Evolutionary conservation across 2,113 vertebrate genomes (phyloP).

Genomic region (Butorides virescens): DNA sequence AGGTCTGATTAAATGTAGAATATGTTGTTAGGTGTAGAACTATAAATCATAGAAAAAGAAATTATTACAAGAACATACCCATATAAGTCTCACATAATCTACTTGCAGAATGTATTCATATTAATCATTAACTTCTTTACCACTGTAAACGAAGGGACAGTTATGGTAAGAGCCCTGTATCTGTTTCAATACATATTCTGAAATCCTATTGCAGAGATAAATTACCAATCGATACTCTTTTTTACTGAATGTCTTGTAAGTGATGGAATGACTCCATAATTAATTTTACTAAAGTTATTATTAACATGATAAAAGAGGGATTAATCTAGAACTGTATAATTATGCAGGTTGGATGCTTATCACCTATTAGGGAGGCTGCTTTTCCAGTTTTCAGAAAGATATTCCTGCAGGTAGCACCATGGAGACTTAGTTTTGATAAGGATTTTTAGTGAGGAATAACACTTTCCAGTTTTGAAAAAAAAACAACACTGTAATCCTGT

Average conservation of each 20-base stretch:
- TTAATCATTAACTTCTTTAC: background rate
- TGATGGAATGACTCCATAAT: background rate
- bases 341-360: background rate
- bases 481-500: fast-evolving
- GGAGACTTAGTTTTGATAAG: background rate
- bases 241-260: background rate
- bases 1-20: slow-evolving; percentile 1
- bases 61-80: background rate
- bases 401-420: background rate
- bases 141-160: background rate
- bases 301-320: background rate
- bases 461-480: background rate
- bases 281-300: background rate
- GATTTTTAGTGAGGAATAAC: background rate
- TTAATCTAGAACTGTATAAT: background rate
- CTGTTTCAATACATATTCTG: background rate
- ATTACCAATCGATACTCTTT: background rate
- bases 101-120: background rate
- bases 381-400: background rate
- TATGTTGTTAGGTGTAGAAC: background rate
- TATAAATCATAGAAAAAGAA: background rate
- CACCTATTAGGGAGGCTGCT: background rate
- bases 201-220: background rate
- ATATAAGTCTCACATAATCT: background rate
- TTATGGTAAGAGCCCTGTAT: background rate